Conservation (phyloP, 2,113 vertebrate genomes). For the Centrocercus urophasianus region DNA sequence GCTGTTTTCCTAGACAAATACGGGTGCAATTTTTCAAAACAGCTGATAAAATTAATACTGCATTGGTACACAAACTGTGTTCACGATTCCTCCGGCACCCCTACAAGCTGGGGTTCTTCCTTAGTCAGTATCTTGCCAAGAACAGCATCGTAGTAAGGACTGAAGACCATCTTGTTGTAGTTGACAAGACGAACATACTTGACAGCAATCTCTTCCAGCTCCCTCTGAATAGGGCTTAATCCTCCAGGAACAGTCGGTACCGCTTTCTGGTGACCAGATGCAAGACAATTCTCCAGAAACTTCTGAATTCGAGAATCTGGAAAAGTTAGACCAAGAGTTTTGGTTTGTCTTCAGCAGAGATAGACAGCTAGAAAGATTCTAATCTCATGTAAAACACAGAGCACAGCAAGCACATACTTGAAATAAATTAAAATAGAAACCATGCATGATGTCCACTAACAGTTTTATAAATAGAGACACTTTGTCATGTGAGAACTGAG, state of each 20-base stretch:
- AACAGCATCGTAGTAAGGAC: slow-evolving; percentile 91
- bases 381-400: neutral
- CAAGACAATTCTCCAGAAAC: slow-evolving; percentile 87
- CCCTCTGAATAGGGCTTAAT: slow-evolving; percentile 86
- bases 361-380: accelerated
- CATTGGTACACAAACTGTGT: neutral
- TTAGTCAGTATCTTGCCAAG: slow-evolving; percentile 81
- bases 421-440: neutral
- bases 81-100: slow-evolving; percentile 38
- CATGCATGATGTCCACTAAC: neutral
- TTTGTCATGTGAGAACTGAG: neutral
- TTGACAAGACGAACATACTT: slow-evolving; percentile 90
- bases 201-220: slow-evolving; percentile 88
- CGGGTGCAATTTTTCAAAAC: neutral
- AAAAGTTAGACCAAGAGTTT: slow-evolving; percentile 7
- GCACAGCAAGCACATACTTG: accelerated
- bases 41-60: neutral
- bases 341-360: neutral
- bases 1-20: slow-evolving; percentile 69
- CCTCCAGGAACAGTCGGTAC: slow-evolving; percentile 86
- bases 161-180: slow-evolving; percentile 97
- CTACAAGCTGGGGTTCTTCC: slow-evolving; percentile 26
- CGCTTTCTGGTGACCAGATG: slow-evolving; percentile 81
- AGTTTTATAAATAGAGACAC: neutral
- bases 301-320: slow-evolving; percentile 89